Evolutionary conservation across 64 coral and sea anemone species (phyloP).

Genomic region (Porites lutea): DNA sequence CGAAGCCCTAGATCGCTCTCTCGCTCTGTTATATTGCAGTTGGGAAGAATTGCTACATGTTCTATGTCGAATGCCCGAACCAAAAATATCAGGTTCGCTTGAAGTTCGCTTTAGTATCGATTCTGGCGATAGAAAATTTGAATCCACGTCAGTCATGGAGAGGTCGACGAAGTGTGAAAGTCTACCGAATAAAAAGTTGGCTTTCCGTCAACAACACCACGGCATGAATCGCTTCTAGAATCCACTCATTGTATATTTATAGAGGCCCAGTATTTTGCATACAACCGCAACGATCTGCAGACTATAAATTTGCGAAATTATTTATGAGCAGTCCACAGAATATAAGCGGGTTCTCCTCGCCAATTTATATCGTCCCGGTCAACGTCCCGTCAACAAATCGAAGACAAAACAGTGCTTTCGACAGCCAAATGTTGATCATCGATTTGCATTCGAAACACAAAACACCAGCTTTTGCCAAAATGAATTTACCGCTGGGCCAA

Average conservation of each 20-base stretch:
- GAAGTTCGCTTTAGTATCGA: constrained; percentile 19
- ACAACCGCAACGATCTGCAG: constrained; percentile 12
- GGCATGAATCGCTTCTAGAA: constrained; percentile 14
- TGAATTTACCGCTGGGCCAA: not conserved
- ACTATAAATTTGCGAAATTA: not conserved
- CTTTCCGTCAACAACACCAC: constrained; percentile 6
- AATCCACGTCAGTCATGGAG: constrained; percentile 39
- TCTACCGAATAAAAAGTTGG: not conserved
- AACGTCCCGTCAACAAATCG: not conserved
- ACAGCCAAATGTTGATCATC: not conserved
- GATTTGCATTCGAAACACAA: constrained; percentile 13
- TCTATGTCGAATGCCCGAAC: constrained; percentile 26
- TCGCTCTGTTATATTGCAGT: constrained; percentile 27
- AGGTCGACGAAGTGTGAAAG: no score
- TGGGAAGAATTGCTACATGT: constrained; percentile 67
- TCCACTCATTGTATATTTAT: constrained; percentile 49
- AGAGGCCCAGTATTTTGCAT: constrained; percentile 48
- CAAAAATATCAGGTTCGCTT: constrained; percentile 65
- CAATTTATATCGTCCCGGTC: not conserved
- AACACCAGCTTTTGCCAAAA: not conserved
- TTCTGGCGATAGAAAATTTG: constrained; percentile 33
- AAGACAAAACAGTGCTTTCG: not conserved
- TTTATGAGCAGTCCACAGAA: not conserved
- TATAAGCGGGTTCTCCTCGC: not conserved
- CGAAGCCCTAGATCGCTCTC: constrained; percentile 24